Conservation (phyloP, 2,888 invertebrate species). For the Thymelicus acteon region DNA sequence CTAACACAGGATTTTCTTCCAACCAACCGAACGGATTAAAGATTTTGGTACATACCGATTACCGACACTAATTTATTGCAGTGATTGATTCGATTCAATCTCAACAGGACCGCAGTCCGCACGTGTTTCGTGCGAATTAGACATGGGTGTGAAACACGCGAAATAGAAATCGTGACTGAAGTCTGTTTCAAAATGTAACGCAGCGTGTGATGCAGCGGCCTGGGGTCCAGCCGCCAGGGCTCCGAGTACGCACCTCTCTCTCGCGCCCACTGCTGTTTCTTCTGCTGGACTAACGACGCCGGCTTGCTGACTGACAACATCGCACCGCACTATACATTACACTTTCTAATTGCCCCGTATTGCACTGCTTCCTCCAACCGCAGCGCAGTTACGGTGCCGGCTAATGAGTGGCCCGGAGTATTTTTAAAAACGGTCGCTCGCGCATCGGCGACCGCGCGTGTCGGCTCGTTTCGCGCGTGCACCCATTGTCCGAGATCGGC, state of each 20-base stretch:
- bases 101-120: conserved; percentile 16
- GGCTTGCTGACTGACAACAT: conserved; percentile 82
- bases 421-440: conserved; percentile 74
- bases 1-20: too few species aligned
- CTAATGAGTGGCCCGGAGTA: conserved; percentile 72
- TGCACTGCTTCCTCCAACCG: conserved; percentile 71
- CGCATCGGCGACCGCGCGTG: conserved; percentile 69
- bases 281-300: conserved; percentile 92
- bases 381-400: conserved; percentile 76
- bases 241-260: conserved; percentile 90
- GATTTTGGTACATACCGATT: conserved; percentile 40
- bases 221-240: neutral
- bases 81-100: conserved; percentile 19
- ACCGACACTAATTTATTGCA: conserved; percentile 36
- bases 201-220: conserved; percentile 45
- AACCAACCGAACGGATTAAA: conserved; percentile 6
- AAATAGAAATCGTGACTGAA: conserved; percentile 56
- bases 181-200: conserved; percentile 54
- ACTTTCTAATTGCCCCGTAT: conserved; percentile 79
- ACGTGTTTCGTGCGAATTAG: conserved; percentile 31
- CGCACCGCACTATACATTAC: conserved; percentile 77
- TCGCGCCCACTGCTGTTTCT: conserved; percentile 96
- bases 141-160: conserved; percentile 6
- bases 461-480: conserved; percentile 76
- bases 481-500: conserved; percentile 75